A percentile compares a stretch with the other conserved stretches of the same genome.
phyloP scores from a whole-genome alignment of 1,140 invertebrate species.

The Hycleus phaleratus region DNA sequence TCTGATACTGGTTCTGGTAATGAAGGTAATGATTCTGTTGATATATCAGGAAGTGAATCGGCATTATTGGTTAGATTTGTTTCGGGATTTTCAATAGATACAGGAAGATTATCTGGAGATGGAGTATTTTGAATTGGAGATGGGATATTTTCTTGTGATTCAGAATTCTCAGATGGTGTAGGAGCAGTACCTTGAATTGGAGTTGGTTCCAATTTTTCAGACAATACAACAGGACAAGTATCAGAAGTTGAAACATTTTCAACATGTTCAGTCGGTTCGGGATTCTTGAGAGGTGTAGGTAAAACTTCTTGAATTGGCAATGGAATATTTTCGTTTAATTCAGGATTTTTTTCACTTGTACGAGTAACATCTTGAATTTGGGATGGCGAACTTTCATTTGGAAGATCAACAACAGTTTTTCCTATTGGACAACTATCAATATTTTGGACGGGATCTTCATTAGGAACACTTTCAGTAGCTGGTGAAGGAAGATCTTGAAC shows the following conservation, averaged over 20 bases:
- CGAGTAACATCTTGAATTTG: too few relatives aligned
- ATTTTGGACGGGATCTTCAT: neutral
- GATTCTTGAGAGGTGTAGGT: neutral
- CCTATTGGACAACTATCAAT: too few relatives aligned
- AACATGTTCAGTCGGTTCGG: too few relatives aligned
- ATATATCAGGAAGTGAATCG: constrained; percentile 38
- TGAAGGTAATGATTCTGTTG: constrained; percentile 39
- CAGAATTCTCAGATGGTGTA: too few relatives aligned
- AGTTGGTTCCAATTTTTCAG: too few relatives aligned
- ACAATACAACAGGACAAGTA: too few relatives aligned
- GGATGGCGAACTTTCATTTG: neutral
- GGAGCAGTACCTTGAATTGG: too few relatives aligned
- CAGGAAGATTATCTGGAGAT: neutral
- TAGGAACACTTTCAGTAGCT: neutral
- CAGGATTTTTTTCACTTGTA: too few relatives aligned
- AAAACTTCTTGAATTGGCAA: too few relatives aligned
- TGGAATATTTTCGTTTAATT: too few relatives aligned
- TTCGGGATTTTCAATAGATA: neutral
- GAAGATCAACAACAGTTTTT: neutral
- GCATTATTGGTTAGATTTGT: neutral
- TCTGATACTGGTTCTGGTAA: constrained; percentile 38
- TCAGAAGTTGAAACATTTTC: neutral
- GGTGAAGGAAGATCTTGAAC: constrained; percentile 1
- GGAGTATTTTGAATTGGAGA: neutral
- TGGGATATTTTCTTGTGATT: too few relatives aligned